These are phyloP conservation scores for Periophthalmus magnuspinnatus DNA, from an alignment of 2,797 vertebrate species.

Conservation along the genomic window DNA sequence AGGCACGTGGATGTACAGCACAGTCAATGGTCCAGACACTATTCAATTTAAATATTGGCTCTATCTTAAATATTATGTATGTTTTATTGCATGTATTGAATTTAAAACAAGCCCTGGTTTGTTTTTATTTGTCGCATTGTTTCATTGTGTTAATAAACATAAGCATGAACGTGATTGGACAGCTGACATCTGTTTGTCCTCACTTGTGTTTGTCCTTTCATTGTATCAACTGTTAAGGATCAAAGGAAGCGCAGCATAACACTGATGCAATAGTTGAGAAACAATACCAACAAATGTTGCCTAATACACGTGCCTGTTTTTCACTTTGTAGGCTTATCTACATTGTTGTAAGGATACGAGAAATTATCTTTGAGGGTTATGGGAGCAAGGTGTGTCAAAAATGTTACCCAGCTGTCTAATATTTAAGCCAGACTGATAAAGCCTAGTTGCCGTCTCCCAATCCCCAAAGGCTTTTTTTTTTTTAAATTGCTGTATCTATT, in stretches of 20 bases:
- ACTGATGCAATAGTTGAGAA: background rate
- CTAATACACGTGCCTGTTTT: background rate
- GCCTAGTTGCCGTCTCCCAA: background rate
- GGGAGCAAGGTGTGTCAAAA: background rate
- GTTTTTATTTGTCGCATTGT: too few relatives aligned
- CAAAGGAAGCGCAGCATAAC: background rate
- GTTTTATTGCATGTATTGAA: too few relatives aligned
- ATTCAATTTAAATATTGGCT: too few relatives aligned
- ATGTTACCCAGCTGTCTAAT: background rate
- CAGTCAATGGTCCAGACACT: background rate
- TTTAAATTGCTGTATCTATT: background rate
- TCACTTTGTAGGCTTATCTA: background rate
- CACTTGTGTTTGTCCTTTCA: background rate
- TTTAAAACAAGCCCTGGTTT: too few relatives aligned
- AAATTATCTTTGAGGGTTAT: background rate
- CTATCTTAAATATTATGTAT: too few relatives aligned
- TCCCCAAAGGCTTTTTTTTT: background rate
- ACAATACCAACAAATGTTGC: background rate
- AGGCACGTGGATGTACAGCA: background rate
- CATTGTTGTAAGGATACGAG: background rate
- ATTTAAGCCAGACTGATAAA: background rate
- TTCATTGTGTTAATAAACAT: too few relatives aligned
- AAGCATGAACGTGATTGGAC: too few relatives aligned
- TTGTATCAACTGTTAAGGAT: background rate
- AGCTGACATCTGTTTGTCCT: constrained; percentile 4